Evolutionary conservation across 2,113 vertebrate genomes (phyloP).

Genomic region (Petrocephalus microphthalmus): DNA sequence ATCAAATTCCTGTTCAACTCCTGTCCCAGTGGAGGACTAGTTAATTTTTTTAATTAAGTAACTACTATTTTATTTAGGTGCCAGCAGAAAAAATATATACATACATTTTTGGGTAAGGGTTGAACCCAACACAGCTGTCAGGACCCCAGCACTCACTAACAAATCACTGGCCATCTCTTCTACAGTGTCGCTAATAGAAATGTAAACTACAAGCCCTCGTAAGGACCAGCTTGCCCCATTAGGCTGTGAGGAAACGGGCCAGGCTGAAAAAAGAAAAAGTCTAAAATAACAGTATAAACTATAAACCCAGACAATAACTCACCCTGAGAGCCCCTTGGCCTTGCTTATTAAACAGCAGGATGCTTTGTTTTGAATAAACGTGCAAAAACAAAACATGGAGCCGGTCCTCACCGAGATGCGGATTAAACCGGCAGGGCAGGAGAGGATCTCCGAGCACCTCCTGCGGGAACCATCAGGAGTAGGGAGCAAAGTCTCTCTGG

Average conservation of each 20-base stretch:
- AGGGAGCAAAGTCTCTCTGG: background rate
- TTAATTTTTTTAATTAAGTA: background rate
- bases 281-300: background rate
- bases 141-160: background rate
- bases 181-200: background rate
- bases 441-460: background rate
- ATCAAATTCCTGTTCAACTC: background rate
- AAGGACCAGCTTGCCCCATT: background rate
- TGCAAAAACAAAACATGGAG: background rate
- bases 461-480: background rate
- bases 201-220: background rate
- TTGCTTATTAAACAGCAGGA: slow-evolving; percentile 16
- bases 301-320: slow-evolving; percentile 10
- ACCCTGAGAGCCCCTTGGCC: background rate
- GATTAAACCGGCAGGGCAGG: slow-evolving; percentile 1
- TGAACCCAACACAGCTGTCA: background rate
- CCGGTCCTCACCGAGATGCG: background rate
- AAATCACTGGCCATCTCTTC: background rate
- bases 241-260: background rate
- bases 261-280: background rate
- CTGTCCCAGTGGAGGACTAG: background rate
- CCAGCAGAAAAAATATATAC: background rate
- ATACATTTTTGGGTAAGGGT: background rate
- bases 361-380: slow-evolving; percentile 14
- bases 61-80: background rate